Base-by-base conservation (phyloP, 2,797 vertebrate genomes). In the Smutsia temminckii region DNA sequence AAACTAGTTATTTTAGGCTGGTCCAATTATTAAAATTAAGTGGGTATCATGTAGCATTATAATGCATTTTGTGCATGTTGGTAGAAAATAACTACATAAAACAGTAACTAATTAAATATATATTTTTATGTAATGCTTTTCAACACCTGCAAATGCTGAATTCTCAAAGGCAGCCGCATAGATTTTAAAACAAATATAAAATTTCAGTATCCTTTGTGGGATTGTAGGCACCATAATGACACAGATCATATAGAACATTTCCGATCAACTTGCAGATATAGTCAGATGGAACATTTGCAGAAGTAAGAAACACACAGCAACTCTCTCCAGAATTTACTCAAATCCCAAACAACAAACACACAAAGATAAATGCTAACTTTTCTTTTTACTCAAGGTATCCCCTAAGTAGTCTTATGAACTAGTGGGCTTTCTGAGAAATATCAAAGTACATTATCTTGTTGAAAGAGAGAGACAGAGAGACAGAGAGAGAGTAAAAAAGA, bases 1-100 rank as follows among this genome's bases (percentile, higher is more conserved):
- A 84, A 96, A 42, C 37, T 12, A 42, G 23, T 95, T 93, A 89
- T 77, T 93, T 92, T 93, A 55, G 63, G n/a, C 32, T 89, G 89
- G 13, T 34, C 23, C 55, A 78, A 89, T 92, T 97, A 95, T 83
- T 95, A 90, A 95, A 95, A 96, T 94, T 59, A 75, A 46, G n/a
- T n/a, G 20, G 1, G 8, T 2, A 25, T 40, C 21, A 4, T 59
- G 3, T 17, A 84, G 80, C 14, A 91, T 6, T 8, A 29, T 49
- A 72, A 93, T 90, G 7, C 11, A 80, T 51, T 94, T 88, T 89
- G 53, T 78, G 9, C 32, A 40, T 37, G 42, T 49, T 12, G 3
- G 10, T 81, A 37, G 71, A 88, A 93, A 91, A 49, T 37, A 78
- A 93, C 53, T 11, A 34, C 10, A 57, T 68, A 61, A 95, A 80